Conservation (phyloP, 2,888 invertebrate species). For the Epistrophella euchroma region DNA sequence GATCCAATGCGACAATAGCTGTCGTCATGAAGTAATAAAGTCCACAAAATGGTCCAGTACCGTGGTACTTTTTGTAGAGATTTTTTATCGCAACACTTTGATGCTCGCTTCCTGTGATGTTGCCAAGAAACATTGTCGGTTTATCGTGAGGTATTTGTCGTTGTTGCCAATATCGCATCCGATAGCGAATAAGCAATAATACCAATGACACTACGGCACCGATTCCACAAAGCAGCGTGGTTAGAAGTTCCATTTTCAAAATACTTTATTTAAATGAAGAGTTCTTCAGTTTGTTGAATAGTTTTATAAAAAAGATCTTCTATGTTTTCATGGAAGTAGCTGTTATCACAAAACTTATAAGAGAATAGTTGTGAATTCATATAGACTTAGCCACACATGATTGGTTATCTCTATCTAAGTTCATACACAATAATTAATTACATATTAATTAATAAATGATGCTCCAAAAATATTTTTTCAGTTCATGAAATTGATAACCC, state of each 20-base stretch:
- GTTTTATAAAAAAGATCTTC: background rate
- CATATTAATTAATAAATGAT: background rate
- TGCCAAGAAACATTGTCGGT: constrained; percentile 16
- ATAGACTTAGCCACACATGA: background rate
- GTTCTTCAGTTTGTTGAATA: background rate
- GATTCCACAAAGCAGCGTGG: background rate
- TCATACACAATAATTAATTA: background rate
- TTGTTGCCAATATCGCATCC: constrained; percentile 3
- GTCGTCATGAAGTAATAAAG: constrained; percentile 79
- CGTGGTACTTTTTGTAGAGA: constrained; percentile 2
- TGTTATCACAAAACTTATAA: background rate
- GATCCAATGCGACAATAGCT: constrained; percentile 78
- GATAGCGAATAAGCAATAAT: background rate
- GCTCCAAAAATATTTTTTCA: background rate
- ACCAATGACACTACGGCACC: background rate
- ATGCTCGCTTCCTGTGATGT: background rate
- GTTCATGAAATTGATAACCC: background rate
- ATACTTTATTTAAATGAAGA: background rate
- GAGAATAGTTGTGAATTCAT: background rate
- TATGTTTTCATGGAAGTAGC: background rate
- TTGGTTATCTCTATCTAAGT: background rate
- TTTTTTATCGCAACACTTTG: background rate
- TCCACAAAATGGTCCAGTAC: constrained; percentile 68
- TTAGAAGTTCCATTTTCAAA: background rate
- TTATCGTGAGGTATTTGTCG: constrained; percentile 27